Conservation (phyloP, 2,113 vertebrate species). For the Anhinga anhinga region DNA sequence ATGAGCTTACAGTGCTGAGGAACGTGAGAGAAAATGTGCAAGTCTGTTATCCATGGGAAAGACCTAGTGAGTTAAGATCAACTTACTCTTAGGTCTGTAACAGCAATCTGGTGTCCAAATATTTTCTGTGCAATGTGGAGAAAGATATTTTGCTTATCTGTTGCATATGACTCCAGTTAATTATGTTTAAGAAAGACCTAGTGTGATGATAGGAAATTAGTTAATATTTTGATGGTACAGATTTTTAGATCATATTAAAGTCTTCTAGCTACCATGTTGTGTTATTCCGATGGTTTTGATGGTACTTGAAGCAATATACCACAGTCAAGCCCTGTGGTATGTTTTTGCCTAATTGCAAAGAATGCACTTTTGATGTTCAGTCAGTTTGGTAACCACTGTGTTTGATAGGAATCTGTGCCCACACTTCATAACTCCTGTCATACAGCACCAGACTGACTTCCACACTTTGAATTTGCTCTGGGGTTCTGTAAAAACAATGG, state of each 20-base stretch:
- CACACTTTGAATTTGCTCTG: accelerated
- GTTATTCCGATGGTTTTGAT: neutral
- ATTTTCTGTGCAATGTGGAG: neutral
- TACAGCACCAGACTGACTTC: neutral
- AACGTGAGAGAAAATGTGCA: neutral
- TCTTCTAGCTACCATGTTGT: neutral
- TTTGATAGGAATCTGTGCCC: neutral
- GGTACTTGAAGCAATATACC: neutral
- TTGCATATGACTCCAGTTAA: neutral
- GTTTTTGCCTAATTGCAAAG: neutral
- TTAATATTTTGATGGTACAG: neutral
- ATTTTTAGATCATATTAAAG: neutral
- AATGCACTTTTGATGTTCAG: neutral
- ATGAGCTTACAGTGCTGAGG: neutral
- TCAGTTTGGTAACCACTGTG: neutral
- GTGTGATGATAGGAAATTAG: neutral
- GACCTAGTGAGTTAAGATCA: neutral
- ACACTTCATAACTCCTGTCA: neutral
- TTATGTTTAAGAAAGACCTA: neutral
- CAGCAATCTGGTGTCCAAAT: neutral
- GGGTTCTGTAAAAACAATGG: neutral
- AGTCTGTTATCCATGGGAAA: accelerated
- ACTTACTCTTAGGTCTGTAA: neutral
- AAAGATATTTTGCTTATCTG: neutral
- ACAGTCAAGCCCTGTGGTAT: neutral